Base-by-base conservation (phyloP, 2,797 vertebrate genomes). In the Rhabdophis nuchalis region DNA sequence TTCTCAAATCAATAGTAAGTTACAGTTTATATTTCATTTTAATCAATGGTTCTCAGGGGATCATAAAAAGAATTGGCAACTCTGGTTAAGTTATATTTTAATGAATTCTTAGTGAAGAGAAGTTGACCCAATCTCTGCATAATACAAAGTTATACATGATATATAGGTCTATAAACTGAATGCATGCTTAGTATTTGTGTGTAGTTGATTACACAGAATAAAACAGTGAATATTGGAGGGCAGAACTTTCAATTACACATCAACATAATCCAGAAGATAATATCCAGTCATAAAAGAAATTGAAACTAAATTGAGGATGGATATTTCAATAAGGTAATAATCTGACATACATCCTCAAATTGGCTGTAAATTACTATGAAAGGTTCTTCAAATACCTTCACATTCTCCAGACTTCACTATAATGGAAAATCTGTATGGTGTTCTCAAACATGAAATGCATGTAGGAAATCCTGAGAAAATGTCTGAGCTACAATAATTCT, bases 11-110 rank as follows among this genome's bases (percentile, higher is more conserved):
- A 93, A 96, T 88, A 97, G 96, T 93, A 97, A 97, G 95, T 98
- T 95, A 98, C 97, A 97, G 97, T 98, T 98, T 95, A 95, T 96
- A 95, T 96, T 97, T 96, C 96, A 96, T 94, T 97, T 94, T 92
- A 93, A 95, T 88, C 60, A 92, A 89, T 85, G 93, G 91, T 96
- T 93, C 90, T 95, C 90, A 85, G 93, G 93, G 90, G 86, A 93
- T 95, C 20, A 46, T 46, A 46, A 41, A 82, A 77, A 72, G 46
- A 23, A 20, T 41, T 46, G 20, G 77, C 77, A 46, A 46, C 9
- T 16, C 77, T 82, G 36, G 1, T 82, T 46, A 27, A 82, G 23
- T 82, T 27, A 82, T 46, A 82, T 82, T 82, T 82, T 25, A 82
- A 82, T 82, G 77, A 82, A 41, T 41, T 3, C 9, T 77, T 41